Base-by-base conservation (phyloP, 2,888 invertebrate genomes). In the Drosophila histrio region DNA sequence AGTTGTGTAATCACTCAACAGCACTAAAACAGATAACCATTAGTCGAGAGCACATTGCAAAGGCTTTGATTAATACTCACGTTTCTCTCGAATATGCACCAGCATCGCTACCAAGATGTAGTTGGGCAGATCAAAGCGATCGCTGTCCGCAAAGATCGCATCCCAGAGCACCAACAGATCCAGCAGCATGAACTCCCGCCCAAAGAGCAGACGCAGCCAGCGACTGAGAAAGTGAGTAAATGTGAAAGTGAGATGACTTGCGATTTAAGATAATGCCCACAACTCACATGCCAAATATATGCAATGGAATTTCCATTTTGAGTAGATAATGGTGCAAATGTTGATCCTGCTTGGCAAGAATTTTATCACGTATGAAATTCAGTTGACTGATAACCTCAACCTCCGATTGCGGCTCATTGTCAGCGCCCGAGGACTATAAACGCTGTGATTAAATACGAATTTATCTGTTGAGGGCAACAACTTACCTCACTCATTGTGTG, bases 221-320 rank as follows among this genome's bases (percentile, higher is more conserved):
- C 97, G 96, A 67, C 96, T 97, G 85, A 1, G 53, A 58, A 8
- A 38, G 38, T 8, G 30, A 36, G 9, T 6, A 17, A n/a, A 2
- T 15, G 13, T 17, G 3, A n/a, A 1, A n/a, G 17, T 11, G 17
- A 8, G 3, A 11, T 13, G 5, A 3, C 7, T n/a, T 8, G 3
- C 4, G 3, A n/a, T 13, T 24, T n/a, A 6, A 24, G 15, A 17
- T 9, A 28, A 28, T 28, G 11, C 28, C 9, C 26, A 28, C 4
- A 59, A 93, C 95, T 93, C 91, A 96, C 96, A 97, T 96, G 89
- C 97, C 97, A 90, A 96, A 97, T 32, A 97, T 93, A 82, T 96
- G 96, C 88, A 97, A 94, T n/a, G 96, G 95, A 81, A 97, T 96
- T 85, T 96, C 96, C 82, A 96, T 92, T 49, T 93, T 92, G 39